These are phyloP conservation scores for Nomada hirtipes DNA, from an alignment of 2,888 invertebrate genomes.

Conservation along the genomic window DNA sequence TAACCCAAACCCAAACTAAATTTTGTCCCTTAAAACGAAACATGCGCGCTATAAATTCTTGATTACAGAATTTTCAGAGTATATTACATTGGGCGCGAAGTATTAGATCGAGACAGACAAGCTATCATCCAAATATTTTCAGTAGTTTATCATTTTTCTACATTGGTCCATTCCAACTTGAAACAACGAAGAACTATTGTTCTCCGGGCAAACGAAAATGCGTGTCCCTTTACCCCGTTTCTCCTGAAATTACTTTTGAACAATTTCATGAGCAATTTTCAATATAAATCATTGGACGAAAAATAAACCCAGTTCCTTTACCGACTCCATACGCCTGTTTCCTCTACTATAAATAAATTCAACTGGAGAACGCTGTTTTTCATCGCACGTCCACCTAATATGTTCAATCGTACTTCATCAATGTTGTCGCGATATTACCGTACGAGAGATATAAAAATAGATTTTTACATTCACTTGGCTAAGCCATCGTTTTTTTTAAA, in stretches of 20 bases:
- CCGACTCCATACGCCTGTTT: not conserved
- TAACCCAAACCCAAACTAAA: not conserved
- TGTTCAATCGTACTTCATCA: slow-evolving; percentile 31
- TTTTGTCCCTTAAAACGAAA: slow-evolving; percentile 11
- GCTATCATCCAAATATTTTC: not conserved
- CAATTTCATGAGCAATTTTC: not conserved
- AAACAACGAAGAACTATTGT: slow-evolving; percentile 10
- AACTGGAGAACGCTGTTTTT: slow-evolving; percentile 23
- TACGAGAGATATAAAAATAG: slow-evolving; percentile 77
- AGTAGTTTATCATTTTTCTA: slow-evolving; percentile 6
- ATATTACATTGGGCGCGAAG: slow-evolving; percentile 1
- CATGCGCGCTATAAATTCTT: not conserved
- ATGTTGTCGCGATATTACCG: slow-evolving; percentile 41
- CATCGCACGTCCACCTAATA: slow-evolving; percentile 19
- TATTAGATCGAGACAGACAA: slow-evolving; percentile 12
- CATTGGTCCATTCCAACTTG: slow-evolving; percentile 49
- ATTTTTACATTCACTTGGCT: slow-evolving; percentile 66
- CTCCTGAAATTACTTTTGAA: not conserved
- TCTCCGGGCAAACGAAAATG: not conserved
- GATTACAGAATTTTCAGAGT: slow-evolving; percentile 3
- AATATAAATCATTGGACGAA: not conserved
- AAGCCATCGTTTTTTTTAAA: slow-evolving; percentile 24
- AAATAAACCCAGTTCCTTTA: slow-evolving; percentile 19
- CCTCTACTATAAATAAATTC: slow-evolving; percentile 12
- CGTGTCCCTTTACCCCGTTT: not conserved